Percentiles rank a stretch among this genome's conserved stretches.
These are phyloP conservation scores for Struthidea cinerea DNA, from an alignment of 2,113 vertebrate species.

Conservation along the genomic window DNA sequence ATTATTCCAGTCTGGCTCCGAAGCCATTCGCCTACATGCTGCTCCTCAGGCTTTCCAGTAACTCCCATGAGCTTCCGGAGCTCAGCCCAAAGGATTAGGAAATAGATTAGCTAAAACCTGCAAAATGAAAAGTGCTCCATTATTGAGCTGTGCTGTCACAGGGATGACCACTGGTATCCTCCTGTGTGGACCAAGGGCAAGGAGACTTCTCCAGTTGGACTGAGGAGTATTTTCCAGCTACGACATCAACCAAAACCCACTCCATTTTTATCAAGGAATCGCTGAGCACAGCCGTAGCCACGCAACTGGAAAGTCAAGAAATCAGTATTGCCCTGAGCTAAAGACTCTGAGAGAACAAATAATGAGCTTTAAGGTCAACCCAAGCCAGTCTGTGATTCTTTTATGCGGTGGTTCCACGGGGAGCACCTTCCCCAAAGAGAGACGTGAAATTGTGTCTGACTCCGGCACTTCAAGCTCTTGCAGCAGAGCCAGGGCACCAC, in stretches of 20 bases:
- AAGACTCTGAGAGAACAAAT: neutral
- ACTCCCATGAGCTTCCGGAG: neutral
- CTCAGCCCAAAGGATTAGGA: neutral
- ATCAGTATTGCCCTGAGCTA: neutral
- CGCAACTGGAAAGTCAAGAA: neutral
- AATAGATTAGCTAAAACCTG: neutral
- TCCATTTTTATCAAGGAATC: neutral
- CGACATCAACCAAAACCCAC: neutral
- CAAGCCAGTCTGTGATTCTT: neutral
- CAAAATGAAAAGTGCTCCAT: neutral
- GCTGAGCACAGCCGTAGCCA: neutral
- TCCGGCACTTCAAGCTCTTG: fast-evolving
- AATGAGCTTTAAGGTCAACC: neutral
- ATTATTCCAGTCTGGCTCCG: neutral
- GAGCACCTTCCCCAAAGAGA: neutral
- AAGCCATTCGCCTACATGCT: neutral
- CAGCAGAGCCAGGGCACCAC: neutral
- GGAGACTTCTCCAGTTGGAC: neutral
- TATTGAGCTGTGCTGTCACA: fast-evolving
- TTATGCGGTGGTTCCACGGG: fast-evolving
- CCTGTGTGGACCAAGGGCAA: neutral
- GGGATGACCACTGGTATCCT: neutral
- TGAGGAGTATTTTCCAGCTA: neutral
- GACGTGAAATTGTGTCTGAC: fast-evolving
- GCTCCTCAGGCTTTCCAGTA: neutral